Evolutionary conservation across 1,140 invertebrate genomes (phyloP).

Genomic region (Archegozetes longisetosus): DNA sequence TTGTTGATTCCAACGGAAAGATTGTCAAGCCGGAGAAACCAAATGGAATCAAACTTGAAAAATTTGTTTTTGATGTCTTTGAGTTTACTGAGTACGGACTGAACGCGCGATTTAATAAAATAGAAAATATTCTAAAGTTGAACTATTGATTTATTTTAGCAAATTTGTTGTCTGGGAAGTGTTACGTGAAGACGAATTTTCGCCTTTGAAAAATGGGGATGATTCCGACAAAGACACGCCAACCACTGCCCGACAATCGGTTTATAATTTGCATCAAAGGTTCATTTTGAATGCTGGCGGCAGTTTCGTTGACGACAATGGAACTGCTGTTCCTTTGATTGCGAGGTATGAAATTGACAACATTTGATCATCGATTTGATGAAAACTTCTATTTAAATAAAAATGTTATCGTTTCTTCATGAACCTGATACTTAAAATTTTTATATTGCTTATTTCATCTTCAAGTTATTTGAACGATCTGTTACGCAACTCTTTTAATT

Average conservation of each 20-base stretch:
- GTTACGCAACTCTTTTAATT: neutral
- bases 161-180: conserved; percentile 90
- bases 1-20: conserved; percentile 49
- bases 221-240: conserved; percentile 72
- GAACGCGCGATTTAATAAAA: neutral
- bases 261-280: conserved; percentile 61
- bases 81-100: conserved; percentile 54
- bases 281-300: conserved; percentile 68
- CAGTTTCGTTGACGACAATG: conserved; percentile 35
- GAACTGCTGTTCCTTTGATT: conserved; percentile 32
- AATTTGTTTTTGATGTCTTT: conserved; percentile 98
- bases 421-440: too few species aligned
- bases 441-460: too few species aligned
- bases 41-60: conserved; percentile 98
- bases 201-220: conserved; percentile 88
- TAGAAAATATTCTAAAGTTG: too few species aligned
- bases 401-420: too few species aligned
- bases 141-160: conserved; percentile 28
- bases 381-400: too few species aligned
- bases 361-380: neutral
- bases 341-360: conserved; percentile 29
- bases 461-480: too few species aligned
- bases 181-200: conserved; percentile 79
- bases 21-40: conserved; percentile 54
- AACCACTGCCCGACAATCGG: conserved; percentile 57